These are phyloP conservation scores for Atlantisia rogersi DNA, from an alignment of 2,113 vertebrate species.

Conservation along the genomic window DNA sequence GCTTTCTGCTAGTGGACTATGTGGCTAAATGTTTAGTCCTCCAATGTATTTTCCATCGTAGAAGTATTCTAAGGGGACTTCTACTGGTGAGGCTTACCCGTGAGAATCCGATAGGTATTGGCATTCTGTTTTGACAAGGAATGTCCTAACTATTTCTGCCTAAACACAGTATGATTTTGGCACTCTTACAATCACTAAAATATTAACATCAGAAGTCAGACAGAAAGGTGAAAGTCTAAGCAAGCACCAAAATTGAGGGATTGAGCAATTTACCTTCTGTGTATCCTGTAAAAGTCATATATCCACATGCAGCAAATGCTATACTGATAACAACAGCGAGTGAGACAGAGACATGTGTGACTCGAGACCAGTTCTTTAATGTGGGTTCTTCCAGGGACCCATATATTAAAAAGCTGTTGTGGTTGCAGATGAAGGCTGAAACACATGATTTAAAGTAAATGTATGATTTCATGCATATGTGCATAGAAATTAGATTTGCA, in stretches of 20 bases:
- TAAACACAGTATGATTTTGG: neutral
- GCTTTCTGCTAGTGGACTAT: neutral
- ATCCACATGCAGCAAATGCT: slow-evolving; percentile 86
- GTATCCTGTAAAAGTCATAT: slow-evolving; percentile 90
- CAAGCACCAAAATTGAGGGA: neutral
- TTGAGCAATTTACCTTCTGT: slow-evolving; percentile 86
- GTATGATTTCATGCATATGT: neutral
- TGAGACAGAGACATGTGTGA: slow-evolving; percentile 88
- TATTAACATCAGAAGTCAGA: neutral
- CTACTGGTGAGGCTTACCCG: neutral
- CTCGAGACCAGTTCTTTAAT: slow-evolving; percentile 83
- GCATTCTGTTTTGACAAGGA: neutral
- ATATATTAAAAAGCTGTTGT: slow-evolving; percentile 96
- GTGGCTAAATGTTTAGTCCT: neutral
- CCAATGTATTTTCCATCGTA: neutral
- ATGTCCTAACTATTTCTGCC: neutral
- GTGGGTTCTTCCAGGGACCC: slow-evolving; percentile 88
- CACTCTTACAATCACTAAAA: neutral
- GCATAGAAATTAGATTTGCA: neutral
- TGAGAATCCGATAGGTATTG: neutral
- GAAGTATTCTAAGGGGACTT: neutral
- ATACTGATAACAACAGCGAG: slow-evolving; percentile 83
- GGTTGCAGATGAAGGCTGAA: slow-evolving; percentile 95
- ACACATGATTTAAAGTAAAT: slow-evolving; percentile 43
- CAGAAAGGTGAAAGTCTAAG: neutral